phyloP scores from a whole-genome alignment of 2,888 invertebrate species.

The Entomobrya multifasciata region DNA sequence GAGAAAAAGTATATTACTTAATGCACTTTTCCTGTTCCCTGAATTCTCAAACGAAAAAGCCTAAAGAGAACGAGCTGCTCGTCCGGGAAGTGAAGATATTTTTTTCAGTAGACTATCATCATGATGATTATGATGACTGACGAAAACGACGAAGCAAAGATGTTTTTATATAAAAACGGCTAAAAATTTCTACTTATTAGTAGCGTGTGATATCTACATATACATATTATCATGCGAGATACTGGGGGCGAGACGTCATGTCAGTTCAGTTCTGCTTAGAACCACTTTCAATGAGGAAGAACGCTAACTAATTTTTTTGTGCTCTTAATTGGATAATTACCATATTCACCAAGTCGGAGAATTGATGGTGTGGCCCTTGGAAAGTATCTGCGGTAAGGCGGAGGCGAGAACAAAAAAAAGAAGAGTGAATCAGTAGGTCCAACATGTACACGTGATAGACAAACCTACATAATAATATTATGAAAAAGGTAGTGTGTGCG shows the following conservation, averaged over 20 bases:
- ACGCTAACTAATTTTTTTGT: not conserved
- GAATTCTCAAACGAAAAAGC: not conserved
- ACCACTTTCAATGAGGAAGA: not conserved
- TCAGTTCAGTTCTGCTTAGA: too few relatives aligned
- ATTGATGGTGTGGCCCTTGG: conserved; percentile 7
- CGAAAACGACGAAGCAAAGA: too few relatives aligned
- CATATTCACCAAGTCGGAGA: not conserved
- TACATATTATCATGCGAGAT: too few relatives aligned
- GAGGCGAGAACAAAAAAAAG: not conserved
- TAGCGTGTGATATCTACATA: too few relatives aligned
- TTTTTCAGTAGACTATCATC: not conserved
- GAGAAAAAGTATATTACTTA: conserved; percentile 49
- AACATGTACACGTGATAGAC: not conserved
- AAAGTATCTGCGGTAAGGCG: not conserved
- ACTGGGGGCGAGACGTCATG: too few relatives aligned
- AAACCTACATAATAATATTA: too few relatives aligned
- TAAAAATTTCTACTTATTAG: too few relatives aligned
- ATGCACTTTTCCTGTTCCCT: conserved; percentile 57
- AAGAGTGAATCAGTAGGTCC: not conserved
- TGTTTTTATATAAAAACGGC: too few relatives aligned
- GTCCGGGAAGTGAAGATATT: not conserved
- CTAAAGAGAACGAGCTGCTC: not conserved
- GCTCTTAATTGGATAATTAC: conserved; percentile 4
- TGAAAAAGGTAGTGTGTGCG: not conserved
- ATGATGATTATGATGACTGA: not conserved